phyloP scores from a whole-genome alignment of 1,140 invertebrate species.

The Limonius californicus region DNA sequence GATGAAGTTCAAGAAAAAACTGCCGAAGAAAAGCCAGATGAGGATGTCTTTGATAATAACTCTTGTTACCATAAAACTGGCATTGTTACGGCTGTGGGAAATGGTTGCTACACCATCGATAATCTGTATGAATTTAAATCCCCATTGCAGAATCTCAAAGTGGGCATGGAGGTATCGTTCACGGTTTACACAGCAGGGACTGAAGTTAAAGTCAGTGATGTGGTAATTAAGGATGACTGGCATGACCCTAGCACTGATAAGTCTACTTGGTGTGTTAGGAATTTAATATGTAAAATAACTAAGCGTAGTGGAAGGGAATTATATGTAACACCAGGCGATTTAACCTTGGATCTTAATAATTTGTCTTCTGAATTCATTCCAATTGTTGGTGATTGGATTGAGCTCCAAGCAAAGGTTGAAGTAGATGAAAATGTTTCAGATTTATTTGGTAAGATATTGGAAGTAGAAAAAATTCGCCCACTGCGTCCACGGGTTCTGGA shows the following conservation, averaged over 20 bases:
- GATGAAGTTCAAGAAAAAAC: not conserved
- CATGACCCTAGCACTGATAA: slow-evolving; percentile 22
- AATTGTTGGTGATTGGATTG: slow-evolving; percentile 61
- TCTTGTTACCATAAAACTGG: slow-evolving; percentile 19
- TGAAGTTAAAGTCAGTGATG: slow-evolving; percentile 26
- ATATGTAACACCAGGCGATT: slow-evolving; percentile 30
- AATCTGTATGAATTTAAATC: slow-evolving; percentile 29
- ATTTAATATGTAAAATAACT: slow-evolving; percentile 37
- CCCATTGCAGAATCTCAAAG: slow-evolving; percentile 18
- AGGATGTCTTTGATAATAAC: not conserved
- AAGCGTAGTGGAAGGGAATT: slow-evolving; percentile 32
- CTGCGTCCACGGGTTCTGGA: slow-evolving; percentile 52
- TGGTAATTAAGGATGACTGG: slow-evolving; percentile 37
- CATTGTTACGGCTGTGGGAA: slow-evolving; percentile 15
- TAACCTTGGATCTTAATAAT: slow-evolving; percentile 39
- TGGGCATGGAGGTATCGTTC: slow-evolving; percentile 34
- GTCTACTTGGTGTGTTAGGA: slow-evolving; percentile 32
- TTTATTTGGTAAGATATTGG: slow-evolving; percentile 53
- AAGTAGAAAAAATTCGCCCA: slow-evolving; percentile 54
- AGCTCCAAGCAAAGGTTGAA: slow-evolving; percentile 54
- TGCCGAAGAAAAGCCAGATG: not conserved
- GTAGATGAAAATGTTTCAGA: slow-evolving; percentile 51
- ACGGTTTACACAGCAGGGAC: slow-evolving; percentile 21
- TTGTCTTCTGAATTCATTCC: slow-evolving; percentile 50
- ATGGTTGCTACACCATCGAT: slow-evolving; percentile 23